Base-by-base conservation (phyloP, 2,888 invertebrate species). In the Psylliodes chrysocephalus region DNA sequence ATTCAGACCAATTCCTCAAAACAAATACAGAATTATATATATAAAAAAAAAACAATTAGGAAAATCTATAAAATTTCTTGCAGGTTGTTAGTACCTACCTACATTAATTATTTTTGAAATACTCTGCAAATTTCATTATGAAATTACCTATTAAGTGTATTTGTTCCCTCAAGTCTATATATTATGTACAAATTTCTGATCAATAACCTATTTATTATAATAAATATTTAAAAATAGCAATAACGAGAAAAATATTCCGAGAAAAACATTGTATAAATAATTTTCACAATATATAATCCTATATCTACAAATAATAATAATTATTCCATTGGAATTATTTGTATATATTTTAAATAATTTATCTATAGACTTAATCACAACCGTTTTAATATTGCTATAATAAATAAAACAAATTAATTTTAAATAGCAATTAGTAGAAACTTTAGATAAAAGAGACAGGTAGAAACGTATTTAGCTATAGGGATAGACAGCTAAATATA, bases 131-230 rank as follows among this genome's bases (percentile, higher is more conserved):
- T 15, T 5, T 15, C n/a, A 19, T n/a, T n/a, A 25, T 22, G 25
- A 25, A 47, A 30, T 30, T 30, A 18, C 25, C 55, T 44, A 55
- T 55, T 55, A 55, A 55, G 55, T 55, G 55, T 55, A 55, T 30
- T 55, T 55, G 55, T 55, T 55, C 55, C 55, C 55, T 30, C 55
- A 55, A 44, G 15, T 28, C 55, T 55, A 55, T 18, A 30, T n/a
- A n/a, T 30, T 55, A 55, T 55, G 17, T 55, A 38, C 12, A 38
- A 14, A 25, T 47, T 8, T 12, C 10, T 1, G 25, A 17, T 25
- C 22, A 1, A 7, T n/a, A 47, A 7, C 7, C n/a, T 17, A 14
- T 4, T 44, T 7, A 8, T 19, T 17, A n/a, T 18, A 25, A 25
- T 47, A 25, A 47, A 47, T 47, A 25, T 47, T 44, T 18, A 3